Evolutionary conservation across 2,797 vertebrate species (phyloP), one percentile per base, ranked within the genome.

Genomic region (Austrolebias charrua): DNA sequence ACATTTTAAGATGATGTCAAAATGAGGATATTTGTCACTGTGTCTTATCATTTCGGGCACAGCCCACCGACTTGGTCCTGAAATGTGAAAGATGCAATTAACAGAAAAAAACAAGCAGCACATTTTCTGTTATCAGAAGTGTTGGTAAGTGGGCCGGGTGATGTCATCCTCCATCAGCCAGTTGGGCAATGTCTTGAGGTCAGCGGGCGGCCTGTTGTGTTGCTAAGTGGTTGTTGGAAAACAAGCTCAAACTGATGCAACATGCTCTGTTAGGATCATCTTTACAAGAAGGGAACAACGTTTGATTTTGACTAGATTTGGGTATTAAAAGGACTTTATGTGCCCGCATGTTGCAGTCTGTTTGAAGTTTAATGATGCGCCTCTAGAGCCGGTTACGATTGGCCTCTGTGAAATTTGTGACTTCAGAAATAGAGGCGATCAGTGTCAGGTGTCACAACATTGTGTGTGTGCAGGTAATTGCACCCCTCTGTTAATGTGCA

Each of bases 71-170:
- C n/a, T 59, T 52, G 9, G 0, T 46, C n/a, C 29, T 52, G 2
- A 50, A 55, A 56, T 49, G 29, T 50, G 46, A 72, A 63, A 51
- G 11, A 33, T 59, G 35, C 18, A 5, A 24, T 71, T n/a, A 54
- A 24, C 24, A 24, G 24, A 24, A 24, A 43, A 28, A 49, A 38
- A 42, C 48, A 28, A 45, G 6, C 18, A 5, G 29, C 67, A 48
- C 60, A 43, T 60, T 64, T 65, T 57, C 19, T 47, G 29, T 46
- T 50, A 46, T n/a, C 47, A 24, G 45, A 33, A 18, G 60, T 63
- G 66, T 19, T 61, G 19, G 35, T 45, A 76, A 60, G 63, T 66
- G 70, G 65, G 65, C 29, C 28, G 67, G 28, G 24, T 66, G 60
- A 59, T 42, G 53, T 61, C 46, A n/a, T 4, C 16, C 15, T 1